Conservation (phyloP, 2,797 vertebrate genomes). For the Dipus sagitta region DNA sequence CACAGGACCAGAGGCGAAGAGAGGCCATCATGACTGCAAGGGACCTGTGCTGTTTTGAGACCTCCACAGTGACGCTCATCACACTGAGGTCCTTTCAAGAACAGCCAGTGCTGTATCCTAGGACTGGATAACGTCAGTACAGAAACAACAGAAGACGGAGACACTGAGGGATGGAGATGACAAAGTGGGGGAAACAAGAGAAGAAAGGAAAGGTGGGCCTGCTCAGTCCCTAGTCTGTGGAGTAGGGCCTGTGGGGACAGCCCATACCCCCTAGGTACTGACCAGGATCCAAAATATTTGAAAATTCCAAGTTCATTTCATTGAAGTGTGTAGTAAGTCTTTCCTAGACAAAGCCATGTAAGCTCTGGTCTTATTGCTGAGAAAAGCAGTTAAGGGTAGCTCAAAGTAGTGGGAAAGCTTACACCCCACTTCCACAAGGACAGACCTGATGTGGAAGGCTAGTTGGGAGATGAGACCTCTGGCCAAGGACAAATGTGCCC, state of each 20-base stretch:
- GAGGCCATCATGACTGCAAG: background rate
- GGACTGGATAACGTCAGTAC: background rate
- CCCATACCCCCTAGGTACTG: background rate
- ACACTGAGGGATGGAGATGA: accelerated
- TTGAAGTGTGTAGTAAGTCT: background rate
- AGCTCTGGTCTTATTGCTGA: background rate
- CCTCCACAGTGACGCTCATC: background rate
- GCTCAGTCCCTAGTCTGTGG: background rate
- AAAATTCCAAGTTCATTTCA: background rate
- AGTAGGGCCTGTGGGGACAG: background rate
- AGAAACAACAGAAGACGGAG: background rate
- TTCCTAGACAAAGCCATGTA: background rate
- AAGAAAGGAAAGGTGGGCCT: accelerated
- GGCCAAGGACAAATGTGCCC: background rate
- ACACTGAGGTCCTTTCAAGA: background rate
- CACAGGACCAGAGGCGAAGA: background rate
- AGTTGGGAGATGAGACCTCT: background rate
- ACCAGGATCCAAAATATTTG: background rate
- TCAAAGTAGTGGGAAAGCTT: accelerated
- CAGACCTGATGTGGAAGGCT: background rate
- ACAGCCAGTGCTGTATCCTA: accelerated
- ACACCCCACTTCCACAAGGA: no score
- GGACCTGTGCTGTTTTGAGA: background rate
- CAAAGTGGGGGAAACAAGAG: background rate
- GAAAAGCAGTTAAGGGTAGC: background rate